Evolutionary conservation across 1,140 invertebrate genomes (phyloP), one percentile per base, ranked within the genome.

Genomic region (Sitophilus oryzae): DNA sequence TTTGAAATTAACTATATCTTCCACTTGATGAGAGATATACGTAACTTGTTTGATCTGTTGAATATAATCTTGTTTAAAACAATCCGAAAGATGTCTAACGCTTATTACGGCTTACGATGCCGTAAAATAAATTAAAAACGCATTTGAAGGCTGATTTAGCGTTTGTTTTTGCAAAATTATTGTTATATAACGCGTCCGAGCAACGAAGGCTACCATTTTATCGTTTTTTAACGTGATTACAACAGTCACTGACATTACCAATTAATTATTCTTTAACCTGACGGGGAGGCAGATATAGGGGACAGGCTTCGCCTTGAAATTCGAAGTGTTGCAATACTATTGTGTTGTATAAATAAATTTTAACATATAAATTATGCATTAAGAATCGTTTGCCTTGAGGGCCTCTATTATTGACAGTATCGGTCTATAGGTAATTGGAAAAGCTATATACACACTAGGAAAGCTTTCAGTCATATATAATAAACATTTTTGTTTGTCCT

Each of bases 301-400:
- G 46, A 46, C 46, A 49, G 34, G 46, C 35, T 36, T 49, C 14
- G 48, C 48, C 48, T 51, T 51, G 48, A 51, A 51, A 51, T 15
- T 30, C 38, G n/a, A 40, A 51, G 30, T 51, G 38, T 37, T 51
- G 48, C 48, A 51, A 51, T 51, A 51, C 48, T 16, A 51, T 38
- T 49, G 46, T 30, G 34, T 49, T 38, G 34, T 11, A 38, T 25
- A 49, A 49, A 38, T 49, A 37, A 37, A 49, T 51, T 51, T 51
- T 41, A 51, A 41, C 22, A 46, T 46, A 15, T 51, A 51, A 38
- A 51, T 51, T 51, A 51, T 51, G 37, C 38, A 51, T 51, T 51
- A 41, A 51, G 48, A 51, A 51, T 51, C 48, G 21, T 42, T 51
- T 51, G 48, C 48, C 48, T 51, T 42, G 38, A 23, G 48, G 38